Evolutionary conservation across 2,888 invertebrate species (phyloP).

Genomic region (Dryadula phaetusa): DNA sequence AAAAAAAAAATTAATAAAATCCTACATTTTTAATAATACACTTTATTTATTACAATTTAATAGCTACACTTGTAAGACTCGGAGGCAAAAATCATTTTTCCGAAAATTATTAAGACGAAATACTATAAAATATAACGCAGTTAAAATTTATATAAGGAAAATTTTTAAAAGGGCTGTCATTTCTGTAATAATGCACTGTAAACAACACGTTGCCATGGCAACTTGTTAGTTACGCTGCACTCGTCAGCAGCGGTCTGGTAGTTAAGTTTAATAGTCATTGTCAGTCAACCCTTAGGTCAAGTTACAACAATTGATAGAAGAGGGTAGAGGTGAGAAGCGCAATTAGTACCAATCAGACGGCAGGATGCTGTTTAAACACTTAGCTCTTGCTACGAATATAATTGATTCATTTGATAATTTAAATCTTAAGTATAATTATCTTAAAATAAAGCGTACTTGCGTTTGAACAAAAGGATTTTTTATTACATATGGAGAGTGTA

Average conservation of each 20-base stretch:
- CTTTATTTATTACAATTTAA: too few relatives aligned
- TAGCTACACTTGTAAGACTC: too few relatives aligned
- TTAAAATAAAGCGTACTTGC: conserved; percentile 12
- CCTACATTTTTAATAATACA: too few relatives aligned
- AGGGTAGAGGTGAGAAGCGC: conserved; percentile 58
- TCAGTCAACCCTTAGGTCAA: conserved; percentile 55
- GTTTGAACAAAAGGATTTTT: not conserved
- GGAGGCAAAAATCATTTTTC: too few relatives aligned
- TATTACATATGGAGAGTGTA: conserved; percentile 10
- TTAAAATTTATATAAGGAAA: too few relatives aligned
- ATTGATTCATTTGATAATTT: conserved; percentile 16
- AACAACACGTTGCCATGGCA: not conserved
- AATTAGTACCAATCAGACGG: conserved; percentile 72
- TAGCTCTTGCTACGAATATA: conserved; percentile 48
- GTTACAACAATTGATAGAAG: conserved; percentile 55
- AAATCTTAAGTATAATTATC: conserved; percentile 7
- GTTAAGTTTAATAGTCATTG: conserved; percentile 12
- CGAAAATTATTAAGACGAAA: too few relatives aligned
- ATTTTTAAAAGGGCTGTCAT: too few relatives aligned
- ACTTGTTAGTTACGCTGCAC: too few relatives aligned
- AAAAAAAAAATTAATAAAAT: too few relatives aligned
- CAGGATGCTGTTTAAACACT: conserved; percentile 67
- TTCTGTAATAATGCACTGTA: too few relatives aligned
- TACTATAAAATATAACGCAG: too few relatives aligned
- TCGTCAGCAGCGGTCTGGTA: not conserved